Percentiles rank a stretch among this genome's conserved stretches.
Conservation (phyloP, 1,140 invertebrate species). For the Drosophila ohnishii region DNA sequence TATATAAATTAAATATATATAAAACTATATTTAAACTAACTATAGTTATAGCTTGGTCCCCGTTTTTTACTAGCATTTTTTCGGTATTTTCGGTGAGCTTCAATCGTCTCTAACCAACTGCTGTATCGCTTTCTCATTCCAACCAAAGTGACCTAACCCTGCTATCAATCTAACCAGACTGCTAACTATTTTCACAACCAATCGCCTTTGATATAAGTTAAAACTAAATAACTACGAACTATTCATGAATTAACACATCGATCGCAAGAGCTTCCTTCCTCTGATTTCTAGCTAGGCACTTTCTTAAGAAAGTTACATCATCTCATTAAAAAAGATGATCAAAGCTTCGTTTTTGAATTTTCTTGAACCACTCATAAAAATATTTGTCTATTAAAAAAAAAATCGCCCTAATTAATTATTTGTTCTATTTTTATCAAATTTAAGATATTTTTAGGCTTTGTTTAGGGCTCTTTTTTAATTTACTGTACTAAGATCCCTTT, state of each 20-base stretch:
- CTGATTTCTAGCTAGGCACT: background rate
- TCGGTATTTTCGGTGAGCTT: constrained; percentile 7
- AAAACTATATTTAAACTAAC: constrained; percentile 19
- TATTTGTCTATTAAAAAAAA: no score
- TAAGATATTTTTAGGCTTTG: no score
- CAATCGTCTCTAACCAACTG: background rate
- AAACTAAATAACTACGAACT: background rate
- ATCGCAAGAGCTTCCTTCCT: background rate
- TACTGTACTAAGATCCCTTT: no score
- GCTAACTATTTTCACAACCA: background rate
- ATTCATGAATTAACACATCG: background rate
- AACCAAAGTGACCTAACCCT: constrained; percentile 2
- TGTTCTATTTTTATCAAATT: no score
- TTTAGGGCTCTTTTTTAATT: no score
- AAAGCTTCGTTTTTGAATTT: background rate
- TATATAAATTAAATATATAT: constrained; percentile 17
- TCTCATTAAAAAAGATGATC: background rate
- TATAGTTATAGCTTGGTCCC: constrained; percentile 27
- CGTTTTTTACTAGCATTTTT: constrained; percentile 15
- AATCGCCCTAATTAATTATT: no score
- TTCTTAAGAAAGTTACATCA: no score
- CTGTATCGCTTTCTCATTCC: constrained; percentile 1
- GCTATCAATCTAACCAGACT: background rate
- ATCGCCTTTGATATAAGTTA: constrained; percentile 1
- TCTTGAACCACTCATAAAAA: no score